Evolutionary conservation across 2,888 invertebrate genomes (phyloP), one percentile per base, ranked within the genome.

Genomic region (Operophtera brumata): DNA sequence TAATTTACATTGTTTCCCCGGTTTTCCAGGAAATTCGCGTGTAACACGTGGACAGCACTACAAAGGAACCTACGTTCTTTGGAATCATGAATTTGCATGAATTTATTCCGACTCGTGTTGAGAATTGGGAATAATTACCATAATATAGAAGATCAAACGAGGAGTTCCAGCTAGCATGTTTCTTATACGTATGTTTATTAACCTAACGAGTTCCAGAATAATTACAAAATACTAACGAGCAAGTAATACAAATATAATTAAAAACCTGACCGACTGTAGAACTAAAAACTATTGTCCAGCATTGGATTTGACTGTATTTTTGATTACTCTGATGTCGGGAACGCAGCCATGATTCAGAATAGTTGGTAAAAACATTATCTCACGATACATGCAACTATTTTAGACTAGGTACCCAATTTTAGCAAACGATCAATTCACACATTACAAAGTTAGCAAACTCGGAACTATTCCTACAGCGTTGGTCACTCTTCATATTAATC

Each of bases 1-100:
- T 64, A 55, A 64, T 62, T 60, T 57, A 64, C 57, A 58, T 61
- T 59, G 62, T 66, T 62, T 61, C 43, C 56, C 14, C 12, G 8
- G 14, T 32, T 54, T 61, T 47, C 57, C 46, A 12, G 45, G 62
- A 59, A 61, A 50, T 57, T 62, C 44, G 44, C 41, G 50, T 42
- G 28, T 50, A 46, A 47, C 50, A 55, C 45, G 43, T 47, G 55
- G 50, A 51, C 47, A 55, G 46, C 49, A 44, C 51, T 51, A 58
- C 56, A 60, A 59, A 59, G 47, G 54, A 46, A 47, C 39, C 53
- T 49, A 50, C 53, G 42, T 58, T 54, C 56, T 52, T 52, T 45
- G 56, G 60, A 60, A 56, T 39, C 58, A 54, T 60, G 46, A 54
- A 46, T 60, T 57, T 45, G 56, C 52, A 54, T 63, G 52, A 63